These are phyloP conservation scores for Gymnocephalus cernua DNA, from an alignment of 2,113 vertebrate species.

Conservation along the genomic window DNA sequence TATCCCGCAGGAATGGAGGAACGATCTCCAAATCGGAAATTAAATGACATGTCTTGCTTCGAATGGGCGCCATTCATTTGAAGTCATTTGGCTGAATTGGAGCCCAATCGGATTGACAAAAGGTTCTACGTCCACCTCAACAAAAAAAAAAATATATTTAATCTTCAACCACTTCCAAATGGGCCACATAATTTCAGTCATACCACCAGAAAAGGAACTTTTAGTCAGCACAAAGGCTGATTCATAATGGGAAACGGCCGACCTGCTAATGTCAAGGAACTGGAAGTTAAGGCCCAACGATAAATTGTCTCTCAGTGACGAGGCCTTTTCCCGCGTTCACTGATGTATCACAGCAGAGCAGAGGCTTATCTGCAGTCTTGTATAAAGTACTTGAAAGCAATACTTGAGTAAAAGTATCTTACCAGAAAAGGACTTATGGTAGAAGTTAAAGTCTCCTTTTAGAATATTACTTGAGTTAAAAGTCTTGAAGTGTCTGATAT, in stretches of 20 bases:
- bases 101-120: constrained; percentile 51
- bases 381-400: too few relatives aligned
- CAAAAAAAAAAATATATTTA: constrained; percentile 36
- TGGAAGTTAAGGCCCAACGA: constrained; percentile 21
- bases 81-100: constrained; percentile 58
- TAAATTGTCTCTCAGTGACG: constrained; percentile 30
- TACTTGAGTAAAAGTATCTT: too few relatives aligned
- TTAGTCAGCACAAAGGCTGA: constrained; percentile 33
- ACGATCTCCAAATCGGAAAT: constrained; percentile 32
- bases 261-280: constrained; percentile 48
- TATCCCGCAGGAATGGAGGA: constrained; percentile 22
- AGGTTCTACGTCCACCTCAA: neutral
- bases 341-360: neutral
- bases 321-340: neutral
- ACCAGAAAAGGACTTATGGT: too few relatives aligned
- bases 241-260: constrained; percentile 35
- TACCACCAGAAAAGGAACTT: constrained; percentile 10
- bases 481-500: too few relatives aligned
- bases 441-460: too few relatives aligned
- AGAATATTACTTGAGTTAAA: too few relatives aligned
- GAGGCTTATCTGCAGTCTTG: constrained; percentile 1
- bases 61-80: constrained; percentile 54
- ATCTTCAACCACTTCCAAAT: constrained; percentile 48
- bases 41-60: constrained; percentile 16
- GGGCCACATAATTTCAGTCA: constrained; percentile 30